These are phyloP conservation scores for Dorcus parallelipipedus DNA, from an alignment of 2,888 invertebrate species.

Conservation along the genomic window DNA sequence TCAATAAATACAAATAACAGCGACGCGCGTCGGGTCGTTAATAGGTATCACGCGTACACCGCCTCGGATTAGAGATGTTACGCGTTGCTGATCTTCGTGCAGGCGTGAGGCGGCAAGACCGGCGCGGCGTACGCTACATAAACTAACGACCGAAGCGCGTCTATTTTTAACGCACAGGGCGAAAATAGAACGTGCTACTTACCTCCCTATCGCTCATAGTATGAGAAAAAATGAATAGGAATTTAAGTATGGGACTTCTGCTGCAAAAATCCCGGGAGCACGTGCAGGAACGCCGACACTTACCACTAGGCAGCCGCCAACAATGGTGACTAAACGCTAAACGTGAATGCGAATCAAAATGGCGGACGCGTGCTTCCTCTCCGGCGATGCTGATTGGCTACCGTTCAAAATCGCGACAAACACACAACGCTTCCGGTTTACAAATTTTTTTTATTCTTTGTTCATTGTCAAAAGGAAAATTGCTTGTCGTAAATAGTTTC, in stretches of 20 bases:
- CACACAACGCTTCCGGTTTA: constrained; percentile 8
- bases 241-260: constrained; percentile 10
- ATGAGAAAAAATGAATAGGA: constrained; percentile 7
- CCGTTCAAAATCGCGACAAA: constrained; percentile 4
- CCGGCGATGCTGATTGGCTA: constrained; percentile 6
- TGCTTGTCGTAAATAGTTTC: neutral
- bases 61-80: too few relatives aligned
- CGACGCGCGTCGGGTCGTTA: too few relatives aligned
- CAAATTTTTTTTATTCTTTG: neutral
- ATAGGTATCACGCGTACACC: too few relatives aligned
- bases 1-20: neutral
- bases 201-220: constrained; percentile 43
- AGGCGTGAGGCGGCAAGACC: constrained; percentile 1
- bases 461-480: neutral
- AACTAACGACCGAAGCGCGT: constrained; percentile 12
- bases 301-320: neutral
- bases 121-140: constrained; percentile 14
- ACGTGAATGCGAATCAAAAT: constrained; percentile 6
- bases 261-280: neutral
- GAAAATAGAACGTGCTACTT: constrained; percentile 22
- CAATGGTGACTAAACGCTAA: constrained; percentile 2
- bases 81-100: too few relatives aligned
- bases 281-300: too few relatives aligned
- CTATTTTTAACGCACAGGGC: constrained; percentile 23
- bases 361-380: constrained; percentile 15